Percentiles rank a stretch among this genome's conserved stretches.
Evolutionary conservation across 2,888 invertebrate species (phyloP).

Genomic region (Hyles lineata): DNA sequence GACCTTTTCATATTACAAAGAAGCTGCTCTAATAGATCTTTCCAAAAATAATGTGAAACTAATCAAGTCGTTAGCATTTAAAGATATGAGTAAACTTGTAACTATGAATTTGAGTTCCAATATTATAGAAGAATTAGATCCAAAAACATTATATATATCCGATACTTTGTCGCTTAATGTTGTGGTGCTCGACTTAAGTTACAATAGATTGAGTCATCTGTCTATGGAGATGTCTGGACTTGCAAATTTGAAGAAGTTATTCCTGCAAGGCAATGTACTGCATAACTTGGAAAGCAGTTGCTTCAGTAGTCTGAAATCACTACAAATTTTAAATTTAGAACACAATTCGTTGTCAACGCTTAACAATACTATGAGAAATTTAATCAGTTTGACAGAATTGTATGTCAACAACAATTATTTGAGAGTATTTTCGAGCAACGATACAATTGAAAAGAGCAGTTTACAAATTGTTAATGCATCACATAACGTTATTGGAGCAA

Average conservation of each 20-base stretch:
- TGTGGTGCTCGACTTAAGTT: conserved; percentile 60
- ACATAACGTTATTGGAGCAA: conserved; percentile 57
- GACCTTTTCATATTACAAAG: conserved; percentile 63
- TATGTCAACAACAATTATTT: conserved; percentile 65
- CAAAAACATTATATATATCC: conserved; percentile 51
- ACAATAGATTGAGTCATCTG: conserved; percentile 56
- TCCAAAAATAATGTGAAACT: conserved; percentile 56
- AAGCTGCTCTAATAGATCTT: conserved; percentile 54
- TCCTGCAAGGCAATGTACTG: conserved; percentile 63
- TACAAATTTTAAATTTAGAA: conserved; percentile 54
- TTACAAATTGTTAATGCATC: conserved; percentile 65
- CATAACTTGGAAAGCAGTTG: conserved; percentile 53
- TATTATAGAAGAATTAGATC: conserved; percentile 51
- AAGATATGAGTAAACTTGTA: conserved; percentile 47
- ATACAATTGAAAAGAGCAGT: conserved; percentile 58
- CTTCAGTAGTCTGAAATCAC: conserved; percentile 53
- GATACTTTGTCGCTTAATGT: conserved; percentile 47
- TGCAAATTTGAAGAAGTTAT: conserved; percentile 52
- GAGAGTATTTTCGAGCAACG: conserved; percentile 56
- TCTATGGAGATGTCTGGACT: conserved; percentile 49
- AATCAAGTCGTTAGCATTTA: conserved; percentile 61
- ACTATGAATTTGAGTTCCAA: conserved; percentile 66
- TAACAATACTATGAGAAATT: conserved; percentile 59
- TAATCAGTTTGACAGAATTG: conserved; percentile 57
- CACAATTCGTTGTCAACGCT: conserved; percentile 60